phyloP scores from a whole-genome alignment of 2,113 vertebrate species.

The Cyanistes caeruleus region DNA sequence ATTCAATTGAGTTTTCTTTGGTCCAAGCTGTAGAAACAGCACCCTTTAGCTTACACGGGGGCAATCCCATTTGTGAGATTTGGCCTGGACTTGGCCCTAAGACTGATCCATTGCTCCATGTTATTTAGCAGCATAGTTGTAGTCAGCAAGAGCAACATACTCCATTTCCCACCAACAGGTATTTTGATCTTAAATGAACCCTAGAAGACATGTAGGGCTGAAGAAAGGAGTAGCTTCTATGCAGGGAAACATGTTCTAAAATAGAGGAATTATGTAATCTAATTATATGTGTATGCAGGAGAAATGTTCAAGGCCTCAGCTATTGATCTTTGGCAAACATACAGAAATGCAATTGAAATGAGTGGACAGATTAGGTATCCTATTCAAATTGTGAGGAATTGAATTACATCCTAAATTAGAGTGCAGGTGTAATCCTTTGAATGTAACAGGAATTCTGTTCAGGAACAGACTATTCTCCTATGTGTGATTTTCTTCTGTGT shows the following conservation, averaged over 20 bases:
- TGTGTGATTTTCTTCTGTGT: background rate
- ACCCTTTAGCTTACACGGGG: accelerated
- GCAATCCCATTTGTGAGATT: background rate
- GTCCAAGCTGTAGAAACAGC: background rate
- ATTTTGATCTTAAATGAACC: background rate
- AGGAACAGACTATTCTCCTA: background rate
- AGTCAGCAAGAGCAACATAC: background rate
- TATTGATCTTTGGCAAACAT: background rate
- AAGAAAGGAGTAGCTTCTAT: background rate
- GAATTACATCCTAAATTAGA: background rate
- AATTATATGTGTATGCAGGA: background rate
- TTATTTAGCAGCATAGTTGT: background rate
- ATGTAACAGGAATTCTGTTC: background rate
- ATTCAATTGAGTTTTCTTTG: background rate
- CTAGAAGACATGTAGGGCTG: background rate
- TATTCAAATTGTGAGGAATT: background rate
- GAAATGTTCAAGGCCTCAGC: background rate
- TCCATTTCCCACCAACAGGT: background rate
- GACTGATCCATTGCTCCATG: background rate
- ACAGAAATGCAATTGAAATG: background rate
- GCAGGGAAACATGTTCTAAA: background rate
- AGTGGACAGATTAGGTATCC: background rate
- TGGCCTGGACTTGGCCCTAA: background rate
- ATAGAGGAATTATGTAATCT: background rate
- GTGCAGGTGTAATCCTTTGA: background rate